These are phyloP conservation scores for Apogon talboti DNA, from an alignment of 2,797 vertebrate genomes.

Conservation along the genomic window DNA sequence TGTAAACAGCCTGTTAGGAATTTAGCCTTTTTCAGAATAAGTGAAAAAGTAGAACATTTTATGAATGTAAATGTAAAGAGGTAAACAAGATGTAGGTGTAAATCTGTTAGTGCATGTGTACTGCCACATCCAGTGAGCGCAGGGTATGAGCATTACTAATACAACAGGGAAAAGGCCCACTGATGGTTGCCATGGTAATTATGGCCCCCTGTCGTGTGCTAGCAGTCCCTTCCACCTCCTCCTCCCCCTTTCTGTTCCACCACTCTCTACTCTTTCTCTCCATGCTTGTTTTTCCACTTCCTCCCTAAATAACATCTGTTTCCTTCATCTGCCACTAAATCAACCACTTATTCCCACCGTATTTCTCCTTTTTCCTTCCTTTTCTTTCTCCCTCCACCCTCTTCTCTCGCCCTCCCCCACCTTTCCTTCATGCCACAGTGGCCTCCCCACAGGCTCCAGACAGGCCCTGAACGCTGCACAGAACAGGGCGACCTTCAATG, in stretches of 20 bases:
- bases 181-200: constrained; percentile 78
- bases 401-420: constrained; percentile 27
- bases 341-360: background rate
- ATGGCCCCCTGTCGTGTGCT: constrained; percentile 52
- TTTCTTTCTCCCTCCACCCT: background rate
- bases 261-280: constrained; percentile 25
- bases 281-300: constrained; percentile 1
- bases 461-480: constrained; percentile 36
- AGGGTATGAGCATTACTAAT: constrained; percentile 37
- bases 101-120: background rate
- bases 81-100: constrained; percentile 1
- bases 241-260: constrained; percentile 22
- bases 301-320: constrained; percentile 4
- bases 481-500: constrained; percentile 58
- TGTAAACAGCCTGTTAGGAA: too few relatives aligned
- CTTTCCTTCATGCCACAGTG: constrained; percentile 62
- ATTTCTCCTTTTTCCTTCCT: constrained; percentile 1
- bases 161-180: constrained; percentile 60
- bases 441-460: constrained; percentile 56
- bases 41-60: too few relatives aligned
- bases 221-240: constrained; percentile 40
- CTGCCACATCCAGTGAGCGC: constrained; percentile 4
- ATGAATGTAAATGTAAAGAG: too few relatives aligned
- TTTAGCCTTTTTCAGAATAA: too few relatives aligned
- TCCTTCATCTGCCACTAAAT: constrained; percentile 14